These are phyloP conservation scores for Parauchenoglanis punctatus DNA, from an alignment of 2,797 vertebrate species.

Conservation along the genomic window DNA sequence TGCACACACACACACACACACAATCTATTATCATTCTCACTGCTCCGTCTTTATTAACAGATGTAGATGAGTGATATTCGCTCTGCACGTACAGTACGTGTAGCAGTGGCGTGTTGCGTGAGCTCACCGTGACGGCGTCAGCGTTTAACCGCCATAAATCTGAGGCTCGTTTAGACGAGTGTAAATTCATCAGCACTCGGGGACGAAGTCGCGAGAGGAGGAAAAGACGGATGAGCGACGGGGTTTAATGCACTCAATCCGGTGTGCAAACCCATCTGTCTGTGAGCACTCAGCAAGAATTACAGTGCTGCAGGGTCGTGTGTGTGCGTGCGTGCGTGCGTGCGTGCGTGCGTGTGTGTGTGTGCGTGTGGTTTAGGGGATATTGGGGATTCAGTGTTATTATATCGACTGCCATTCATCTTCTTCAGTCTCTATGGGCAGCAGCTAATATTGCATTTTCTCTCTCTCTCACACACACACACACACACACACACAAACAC, in stretches of 20 bases:
- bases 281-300: conserved; percentile 51
- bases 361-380: conserved; percentile 19
- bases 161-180: conserved; percentile 41
- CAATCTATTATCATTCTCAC: no score
- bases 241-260: conserved; percentile 56
- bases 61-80: not conserved
- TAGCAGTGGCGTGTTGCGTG: not conserved
- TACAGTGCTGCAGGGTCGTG: conserved; percentile 29
- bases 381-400: conserved; percentile 45
- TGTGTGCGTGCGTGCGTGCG: conserved; percentile 1
- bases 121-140: not conserved
- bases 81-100: not conserved
- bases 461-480: not conserved
- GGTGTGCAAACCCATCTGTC: conserved; percentile 59
- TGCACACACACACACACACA: no score
- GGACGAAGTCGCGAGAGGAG: conserved; percentile 28
- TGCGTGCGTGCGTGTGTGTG: not conserved
- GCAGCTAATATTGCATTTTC: conserved; percentile 5
- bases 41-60: not conserved
- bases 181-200: conserved; percentile 35
- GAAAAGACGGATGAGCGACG: conserved; percentile 45
- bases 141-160: conserved; percentile 52
- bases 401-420: conserved; percentile 49
- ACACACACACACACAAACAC: conserved; percentile 36
- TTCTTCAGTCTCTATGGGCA: conserved; percentile 43